Percentiles rank a stretch among this genome's conserved stretches.
Evolutionary conservation across 2,113 vertebrate genomes (phyloP).

Genomic region (Cyanistes caeruleus): DNA sequence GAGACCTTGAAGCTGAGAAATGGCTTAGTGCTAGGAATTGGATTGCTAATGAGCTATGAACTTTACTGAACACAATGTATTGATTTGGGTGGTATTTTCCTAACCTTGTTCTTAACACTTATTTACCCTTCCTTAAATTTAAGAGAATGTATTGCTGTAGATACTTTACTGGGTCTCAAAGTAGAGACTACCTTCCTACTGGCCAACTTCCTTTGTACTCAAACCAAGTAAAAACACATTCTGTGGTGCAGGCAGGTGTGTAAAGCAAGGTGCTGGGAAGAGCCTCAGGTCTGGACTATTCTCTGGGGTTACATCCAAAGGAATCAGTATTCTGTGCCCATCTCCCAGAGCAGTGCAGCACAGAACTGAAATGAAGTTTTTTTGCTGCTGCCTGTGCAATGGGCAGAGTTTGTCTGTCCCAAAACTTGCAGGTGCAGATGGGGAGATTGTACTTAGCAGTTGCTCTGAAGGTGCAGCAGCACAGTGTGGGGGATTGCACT

Average conservation of each 20-base stretch:
- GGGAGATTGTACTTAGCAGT: neutral
- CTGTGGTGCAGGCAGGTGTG: fast-evolving
- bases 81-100: neutral
- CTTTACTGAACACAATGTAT: neutral
- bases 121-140: neutral
- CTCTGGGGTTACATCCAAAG: neutral
- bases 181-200: neutral
- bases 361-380: neutral
- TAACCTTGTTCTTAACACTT: neutral
- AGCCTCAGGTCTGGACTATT: neutral
- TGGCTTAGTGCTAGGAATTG: neutral
- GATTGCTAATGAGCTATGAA: neutral
- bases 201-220: neutral
- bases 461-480: neutral
- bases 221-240: neutral
- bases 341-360: neutral
- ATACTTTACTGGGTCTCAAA: neutral
- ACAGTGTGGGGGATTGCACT: neutral
- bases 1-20: neutral
- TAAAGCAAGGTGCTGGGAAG: neutral
- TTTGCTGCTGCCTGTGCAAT: neutral
- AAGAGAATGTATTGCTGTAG: neutral
- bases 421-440: neutral
- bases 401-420: neutral
- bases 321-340: neutral